Evolutionary conservation across 37 sponge, comb jelly and placozoan genomes (phyloP), one percentile per base, ranked within the genome.

Genomic region (Diacarnus erythraeanus): DNA sequence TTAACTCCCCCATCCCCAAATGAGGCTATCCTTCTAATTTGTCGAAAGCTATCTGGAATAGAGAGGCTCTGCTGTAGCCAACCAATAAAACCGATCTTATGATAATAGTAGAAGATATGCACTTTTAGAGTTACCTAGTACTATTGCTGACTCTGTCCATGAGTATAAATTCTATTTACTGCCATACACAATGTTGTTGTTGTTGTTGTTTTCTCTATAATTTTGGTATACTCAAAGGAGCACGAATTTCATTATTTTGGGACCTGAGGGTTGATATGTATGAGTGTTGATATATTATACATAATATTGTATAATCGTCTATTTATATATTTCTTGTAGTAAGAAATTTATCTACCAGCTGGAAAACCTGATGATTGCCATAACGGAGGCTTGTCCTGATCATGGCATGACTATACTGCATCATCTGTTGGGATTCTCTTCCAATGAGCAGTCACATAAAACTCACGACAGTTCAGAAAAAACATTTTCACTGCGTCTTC

Each of bases 381-480:
- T 86, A 66, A 51, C 80, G 2, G n/a, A 25, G 10, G 30, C 64
- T 58, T 80, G 57, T 29, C 59, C 68, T 18, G 87, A 86, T 27
- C 15, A 47, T 47, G 80, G 87, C 26, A 23, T 44, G 34, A 26
- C 73, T 21, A 42, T 80, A 21, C 17, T 86, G 18, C 68, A 80
- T 54, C 61, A 80, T 44, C 35, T 86, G 47, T 44, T 86, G 40
- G 84, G 84, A 0, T 59, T 77, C 71, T 77, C 84, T 9, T 35
- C 38, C 39, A 3, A 56, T 21, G 60, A 72, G 61, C 64, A 44
- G 23, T 63, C 22, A 0, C 61, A 5, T 64, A 3, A 17, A 1
- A 8, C 40, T 10, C 6, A 33, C 27, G 12, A 36, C 1, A 31
- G 18, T 42, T 47, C 29, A 33, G 44, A 66, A 0, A 34, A 29